phyloP scores from a whole-genome alignment of 92 coral and sea anemone genomes.

The Scolanthus callimorphus region DNA sequence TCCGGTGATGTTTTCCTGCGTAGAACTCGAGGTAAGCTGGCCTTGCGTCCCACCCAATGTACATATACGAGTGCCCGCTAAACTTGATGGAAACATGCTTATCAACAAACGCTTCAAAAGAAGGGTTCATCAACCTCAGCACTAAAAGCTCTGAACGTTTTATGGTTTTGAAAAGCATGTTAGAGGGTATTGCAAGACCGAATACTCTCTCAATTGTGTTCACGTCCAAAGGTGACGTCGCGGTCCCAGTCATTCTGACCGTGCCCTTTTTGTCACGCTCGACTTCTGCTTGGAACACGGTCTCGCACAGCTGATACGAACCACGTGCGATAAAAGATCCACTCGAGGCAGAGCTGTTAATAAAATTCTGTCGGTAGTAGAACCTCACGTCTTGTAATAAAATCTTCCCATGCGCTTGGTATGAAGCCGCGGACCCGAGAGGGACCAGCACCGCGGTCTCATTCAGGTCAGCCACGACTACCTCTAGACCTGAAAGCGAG shows the following conservation, averaged over 20 bases:
- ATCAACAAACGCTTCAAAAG: conserved; percentile 64
- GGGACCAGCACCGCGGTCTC: conserved; percentile 52
- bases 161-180: conserved; percentile 42
- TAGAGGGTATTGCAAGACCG: conserved; percentile 47
- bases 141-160: conserved; percentile 54
- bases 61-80: conserved; percentile 59
- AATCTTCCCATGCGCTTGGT: conserved; percentile 69
- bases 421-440: conserved; percentile 59
- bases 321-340: conserved; percentile 89
- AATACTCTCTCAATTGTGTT: conserved; percentile 67
- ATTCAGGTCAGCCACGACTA: conserved; percentile 28
- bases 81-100: conserved; percentile 68
- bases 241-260: conserved; percentile 59
- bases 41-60: conserved; percentile 42
- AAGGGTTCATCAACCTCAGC: conserved; percentile 69
- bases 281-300: conserved; percentile 65
- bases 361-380: conserved; percentile 54
- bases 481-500: conserved; percentile 54
- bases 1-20: conserved; percentile 49
- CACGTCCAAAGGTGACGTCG: conserved; percentile 77
- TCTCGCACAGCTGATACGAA: conserved; percentile 63
- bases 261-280: conserved; percentile 43
- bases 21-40: conserved; percentile 63
- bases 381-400: conserved; percentile 65
- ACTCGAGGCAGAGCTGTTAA: conserved; percentile 29